Percentiles rank a stretch among this genome's conserved stretches.
Evolutionary conservation across 2,888 invertebrate genomes (phyloP).

Genomic region (Cephus pulcher): DNA sequence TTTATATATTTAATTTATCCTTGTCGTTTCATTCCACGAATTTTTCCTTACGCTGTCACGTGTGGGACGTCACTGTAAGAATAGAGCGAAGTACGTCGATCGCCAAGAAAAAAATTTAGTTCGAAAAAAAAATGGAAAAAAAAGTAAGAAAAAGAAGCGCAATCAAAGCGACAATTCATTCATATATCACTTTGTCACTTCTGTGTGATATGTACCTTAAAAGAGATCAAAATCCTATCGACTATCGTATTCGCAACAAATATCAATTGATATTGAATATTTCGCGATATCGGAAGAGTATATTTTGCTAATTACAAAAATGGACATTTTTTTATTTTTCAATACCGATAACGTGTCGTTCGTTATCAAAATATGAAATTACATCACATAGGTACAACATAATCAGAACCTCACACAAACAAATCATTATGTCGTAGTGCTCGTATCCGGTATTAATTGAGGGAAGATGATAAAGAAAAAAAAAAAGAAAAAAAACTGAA

Average conservation of each 20-base stretch:
- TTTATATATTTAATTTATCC: neutral
- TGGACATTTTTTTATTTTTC: neutral
- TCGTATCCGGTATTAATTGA: neutral
- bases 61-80: neutral
- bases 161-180: neutral
- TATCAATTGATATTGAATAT: neutral
- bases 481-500: constrained; percentile 6
- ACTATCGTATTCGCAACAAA: neutral
- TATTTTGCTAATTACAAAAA: neutral
- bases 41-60: neutral
- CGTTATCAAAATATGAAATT: neutral
- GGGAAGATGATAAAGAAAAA: constrained; percentile 14
- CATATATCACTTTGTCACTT: neutral
- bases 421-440: no score
- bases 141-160: neutral
- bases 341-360: neutral
- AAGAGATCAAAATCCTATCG: neutral
- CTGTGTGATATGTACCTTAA: neutral
- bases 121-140: neutral
- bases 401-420: no score
- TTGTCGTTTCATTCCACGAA: neutral
- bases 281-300: neutral
- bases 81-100: neutral
- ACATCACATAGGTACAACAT: no score
- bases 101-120: neutral